A percentile compares a stretch with the other conserved stretches of the same genome.
Evolutionary conservation across 2,888 invertebrate genomes (phyloP).

Genomic region (Pelosia muscerda): DNA sequence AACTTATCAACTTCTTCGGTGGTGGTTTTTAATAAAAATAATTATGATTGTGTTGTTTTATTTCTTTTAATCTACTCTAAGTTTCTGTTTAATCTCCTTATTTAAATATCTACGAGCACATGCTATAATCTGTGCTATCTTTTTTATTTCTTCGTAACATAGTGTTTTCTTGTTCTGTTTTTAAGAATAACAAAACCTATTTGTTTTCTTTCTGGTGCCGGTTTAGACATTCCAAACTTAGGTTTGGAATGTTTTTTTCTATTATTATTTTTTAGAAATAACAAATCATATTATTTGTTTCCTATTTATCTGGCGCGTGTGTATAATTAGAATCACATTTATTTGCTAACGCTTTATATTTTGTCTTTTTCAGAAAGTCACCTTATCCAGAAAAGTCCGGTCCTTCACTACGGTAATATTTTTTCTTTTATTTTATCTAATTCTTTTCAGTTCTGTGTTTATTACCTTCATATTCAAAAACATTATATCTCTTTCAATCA

Average conservation of each 20-base stretch:
- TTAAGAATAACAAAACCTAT: too few relatives aligned
- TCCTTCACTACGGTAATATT: conserved; percentile 67
- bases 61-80: not conserved
- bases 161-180: not conserved
- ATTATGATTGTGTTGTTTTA: not conserved
- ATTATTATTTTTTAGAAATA: too few relatives aligned
- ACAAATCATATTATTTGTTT: too few relatives aligned
- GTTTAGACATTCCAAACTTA: too few relatives aligned
- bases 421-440: conserved; percentile 19
- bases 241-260: too few relatives aligned
- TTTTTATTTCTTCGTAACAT: too few relatives aligned
- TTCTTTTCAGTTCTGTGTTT: too few relatives aligned
- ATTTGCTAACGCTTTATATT: not conserved
- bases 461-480: too few relatives aligned
- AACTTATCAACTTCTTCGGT: conserved; percentile 1
- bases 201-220: too few relatives aligned
- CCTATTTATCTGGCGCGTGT: too few relatives aligned
- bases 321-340: not conserved
- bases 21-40: conserved; percentile 10
- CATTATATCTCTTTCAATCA: too few relatives aligned
- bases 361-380: conserved; percentile 62
- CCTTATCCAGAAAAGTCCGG: conserved; percentile 62
- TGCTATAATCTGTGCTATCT: too few relatives aligned
- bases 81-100: not conserved
- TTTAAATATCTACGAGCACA: not conserved